These are phyloP conservation scores for Neoscelio sp. DNA, from an alignment of 2,888 invertebrate genomes.

Conservation along the genomic window DNA sequence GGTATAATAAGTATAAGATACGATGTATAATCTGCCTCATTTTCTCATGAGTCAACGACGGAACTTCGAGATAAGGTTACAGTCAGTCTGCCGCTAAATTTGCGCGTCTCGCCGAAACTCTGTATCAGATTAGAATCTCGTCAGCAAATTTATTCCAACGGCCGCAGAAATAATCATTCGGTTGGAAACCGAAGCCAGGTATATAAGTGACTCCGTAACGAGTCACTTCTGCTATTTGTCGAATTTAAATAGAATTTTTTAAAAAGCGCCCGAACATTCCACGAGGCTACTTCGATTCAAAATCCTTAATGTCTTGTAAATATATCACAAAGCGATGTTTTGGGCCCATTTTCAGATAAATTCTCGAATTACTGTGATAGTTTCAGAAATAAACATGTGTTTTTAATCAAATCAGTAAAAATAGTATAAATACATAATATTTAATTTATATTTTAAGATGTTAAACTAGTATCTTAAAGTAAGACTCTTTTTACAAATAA, in stretches of 20 bases:
- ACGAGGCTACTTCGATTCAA: slow-evolving; percentile 49
- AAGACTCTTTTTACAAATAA: no score
- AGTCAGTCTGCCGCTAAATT: slow-evolving; percentile 70
- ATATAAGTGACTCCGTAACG: slow-evolving; percentile 71
- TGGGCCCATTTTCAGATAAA: slow-evolving; percentile 51
- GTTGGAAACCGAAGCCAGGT: slow-evolving; percentile 73
- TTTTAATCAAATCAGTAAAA: no score
- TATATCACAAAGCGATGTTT: slow-evolving; percentile 56
- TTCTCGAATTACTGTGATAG: slow-evolving; percentile 25
- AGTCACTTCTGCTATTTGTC: slow-evolving; percentile 65
- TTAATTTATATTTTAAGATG: no score
- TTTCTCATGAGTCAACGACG: slow-evolving; percentile 67
- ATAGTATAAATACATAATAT: no score
- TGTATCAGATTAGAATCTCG: slow-evolving; percentile 81
- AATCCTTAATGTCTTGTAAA: slow-evolving; percentile 64
- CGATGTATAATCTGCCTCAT: slow-evolving; percentile 62
- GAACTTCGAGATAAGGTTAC: slow-evolving; percentile 69
- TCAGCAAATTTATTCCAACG: slow-evolving; percentile 80
- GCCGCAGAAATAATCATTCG: slow-evolving; percentile 79
- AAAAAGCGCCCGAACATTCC: slow-evolving; percentile 45
- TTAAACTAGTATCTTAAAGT: no score
- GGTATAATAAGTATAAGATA: slow-evolving; percentile 63
- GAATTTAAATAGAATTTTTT: slow-evolving; percentile 62
- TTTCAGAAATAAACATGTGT: slow-evolving; percentile 45
- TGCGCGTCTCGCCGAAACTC: slow-evolving; percentile 78